Base-by-base conservation (phyloP, 2,888 invertebrate genomes). In the Didymodactylos carnosus region DNA sequence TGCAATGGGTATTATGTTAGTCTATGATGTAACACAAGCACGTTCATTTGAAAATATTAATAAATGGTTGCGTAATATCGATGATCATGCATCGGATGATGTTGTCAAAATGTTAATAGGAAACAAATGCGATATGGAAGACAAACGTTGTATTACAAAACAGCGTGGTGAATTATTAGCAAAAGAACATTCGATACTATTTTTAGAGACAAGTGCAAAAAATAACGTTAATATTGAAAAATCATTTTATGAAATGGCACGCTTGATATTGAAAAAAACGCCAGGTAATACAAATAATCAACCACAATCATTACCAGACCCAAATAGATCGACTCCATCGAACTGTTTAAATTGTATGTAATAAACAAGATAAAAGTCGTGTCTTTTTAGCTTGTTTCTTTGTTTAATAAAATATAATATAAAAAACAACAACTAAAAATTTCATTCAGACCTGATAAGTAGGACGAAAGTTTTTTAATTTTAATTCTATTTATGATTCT, bases 1-100 rank as follows among this genome's bases (percentile, higher is more conserved):
- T 71, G 97, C 97, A 62, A 98, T 98, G 95, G 98, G 98, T 76
- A 98, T 98, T 79, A 94, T 97, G 93, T 87, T 97, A 78, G 95
- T 95, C 49, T 98, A 98, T 84, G 98, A 98, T 85, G 95, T 98
- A 79, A 97, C 97, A 79, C 95, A 94, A 86, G 95, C 94, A 82
- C 95, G 95, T 85, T 94, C 94, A 79, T 97, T 98, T 86, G 93
- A 97, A 84, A 97, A 97, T 83, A 97, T 98, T 75, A 92, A 94
- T 83, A 97, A 97, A 84, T 98, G 97, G 97, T 93, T 98, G 78
- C 87, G 95, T 80, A 97, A 97, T 85, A 97, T 97, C 81, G 95
- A 97, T 84, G 95, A 84, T 85, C 94, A 97, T 87, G 97, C 97
- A 23, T 93, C 94, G 71, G 91, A 93, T 25, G 97, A 98, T 86